phyloP scores from a whole-genome alignment of 2,888 invertebrate species.

The Metacarcinus magister region DNA sequence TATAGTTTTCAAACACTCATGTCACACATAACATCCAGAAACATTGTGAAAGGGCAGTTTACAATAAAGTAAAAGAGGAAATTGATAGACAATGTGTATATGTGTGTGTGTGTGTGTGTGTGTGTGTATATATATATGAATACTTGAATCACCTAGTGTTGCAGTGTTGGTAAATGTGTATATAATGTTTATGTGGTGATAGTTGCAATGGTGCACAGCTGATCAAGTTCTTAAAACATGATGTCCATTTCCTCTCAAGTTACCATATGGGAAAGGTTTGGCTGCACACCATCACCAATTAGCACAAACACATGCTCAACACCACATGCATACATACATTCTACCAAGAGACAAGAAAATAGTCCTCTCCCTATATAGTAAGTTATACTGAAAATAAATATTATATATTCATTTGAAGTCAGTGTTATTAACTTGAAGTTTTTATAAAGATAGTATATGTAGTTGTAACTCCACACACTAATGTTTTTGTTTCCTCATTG shows the following conservation, averaged over 20 bases:
- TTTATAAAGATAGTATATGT: background rate
- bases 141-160: background rate
- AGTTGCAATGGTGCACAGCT: background rate
- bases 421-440: background rate
- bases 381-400: background rate
- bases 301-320: constrained; percentile 16
- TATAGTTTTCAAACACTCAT: constrained; percentile 35
- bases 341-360: background rate
- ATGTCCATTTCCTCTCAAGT: background rate
- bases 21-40: constrained; percentile 29
- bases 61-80: background rate
- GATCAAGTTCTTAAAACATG: background rate
- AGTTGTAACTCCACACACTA: background rate
- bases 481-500: constrained; percentile 7
- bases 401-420: background rate
- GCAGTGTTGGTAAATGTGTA: background rate
- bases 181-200: background rate
- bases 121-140: background rate
- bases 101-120: constrained; percentile 51
- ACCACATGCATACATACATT: background rate
- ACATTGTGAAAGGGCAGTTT: constrained; percentile 29
- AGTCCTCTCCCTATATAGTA: background rate
- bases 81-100: background rate
- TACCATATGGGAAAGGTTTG: background rate
- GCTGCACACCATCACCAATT: background rate